A percentile compares a stretch with the other conserved stretches of the same genome.
Evolutionary conservation across 1,140 invertebrate species (phyloP).

Genomic region (Nylanderia fulva): DNA sequence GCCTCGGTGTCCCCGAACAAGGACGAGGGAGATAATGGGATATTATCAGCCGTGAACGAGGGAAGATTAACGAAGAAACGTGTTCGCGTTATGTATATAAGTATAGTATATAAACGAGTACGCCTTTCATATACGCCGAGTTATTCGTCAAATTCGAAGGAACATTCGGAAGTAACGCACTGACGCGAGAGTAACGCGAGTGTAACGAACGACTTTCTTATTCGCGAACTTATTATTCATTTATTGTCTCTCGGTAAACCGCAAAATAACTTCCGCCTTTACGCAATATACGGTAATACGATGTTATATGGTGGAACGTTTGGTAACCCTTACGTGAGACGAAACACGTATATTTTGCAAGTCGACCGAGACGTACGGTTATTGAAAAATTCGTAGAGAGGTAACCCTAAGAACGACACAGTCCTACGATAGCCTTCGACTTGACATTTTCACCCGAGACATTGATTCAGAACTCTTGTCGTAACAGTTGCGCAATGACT

Average conservation of each 20-base stretch:
- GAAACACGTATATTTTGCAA: not conserved
- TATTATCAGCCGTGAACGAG: constrained; percentile 27
- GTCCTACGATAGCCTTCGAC: not conserved
- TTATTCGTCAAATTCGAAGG: not conserved
- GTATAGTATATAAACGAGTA: not conserved
- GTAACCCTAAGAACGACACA: not conserved
- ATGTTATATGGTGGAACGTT: constrained; percentile 29
- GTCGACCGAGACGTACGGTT: not conserved
- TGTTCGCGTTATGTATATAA: too few relatives aligned
- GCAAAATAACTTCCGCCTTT: constrained; percentile 61
- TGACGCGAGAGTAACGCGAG: not conserved
- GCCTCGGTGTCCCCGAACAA: constrained; percentile 32
- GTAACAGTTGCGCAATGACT: not conserved
- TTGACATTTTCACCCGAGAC: not conserved
- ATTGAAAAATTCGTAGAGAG: constrained; percentile 11
- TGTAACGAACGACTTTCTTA: constrained; percentile 13
- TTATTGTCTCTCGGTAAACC: constrained; percentile 30
- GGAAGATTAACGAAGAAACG: not conserved
- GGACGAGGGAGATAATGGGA: constrained; percentile 42
- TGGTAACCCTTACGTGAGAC: constrained; percentile 51
- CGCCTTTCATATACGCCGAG: not conserved
- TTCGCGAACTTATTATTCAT: constrained; percentile 17
- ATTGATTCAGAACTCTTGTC: not conserved
- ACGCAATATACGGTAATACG: constrained; percentile 42
- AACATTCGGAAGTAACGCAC: not conserved